Percentiles rank a stretch among this genome's conserved stretches.
These are phyloP conservation scores for Rotaria macrura DNA, from an alignment of 2,888 invertebrate genomes.

Conservation along the genomic window DNA sequence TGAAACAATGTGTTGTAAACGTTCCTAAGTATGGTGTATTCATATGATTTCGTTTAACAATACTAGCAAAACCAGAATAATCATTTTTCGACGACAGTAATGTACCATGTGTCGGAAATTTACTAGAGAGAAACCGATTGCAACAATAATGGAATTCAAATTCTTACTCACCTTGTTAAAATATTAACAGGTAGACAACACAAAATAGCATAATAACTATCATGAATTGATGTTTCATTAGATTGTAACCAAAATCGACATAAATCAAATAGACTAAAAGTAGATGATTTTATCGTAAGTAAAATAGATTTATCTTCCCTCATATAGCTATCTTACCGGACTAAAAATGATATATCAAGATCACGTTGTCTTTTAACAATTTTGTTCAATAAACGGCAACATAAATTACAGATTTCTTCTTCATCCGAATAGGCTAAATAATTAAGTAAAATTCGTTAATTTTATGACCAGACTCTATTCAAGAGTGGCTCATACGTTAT, in stretches of 20 bases:
- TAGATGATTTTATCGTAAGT: neutral
- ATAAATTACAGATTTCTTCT: slow-evolving; percentile 25
- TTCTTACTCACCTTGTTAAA: neutral
- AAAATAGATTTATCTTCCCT: neutral
- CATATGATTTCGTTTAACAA: slow-evolving; percentile 40
- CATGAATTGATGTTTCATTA: slow-evolving; percentile 14
- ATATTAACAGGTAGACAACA: slow-evolving; percentile 20
- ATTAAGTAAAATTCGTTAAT: slow-evolving; percentile 24
- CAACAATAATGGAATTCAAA: slow-evolving; percentile 39
- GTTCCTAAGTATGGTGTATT: slow-evolving; percentile 41
- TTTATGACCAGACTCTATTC: no score
- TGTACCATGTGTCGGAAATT: slow-evolving; percentile 6
- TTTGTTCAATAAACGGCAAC: slow-evolving; percentile 18
- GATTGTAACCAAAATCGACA: slow-evolving; percentile 20
- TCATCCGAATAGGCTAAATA: slow-evolving; percentile 27
- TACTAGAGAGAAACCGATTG: slow-evolving; percentile 44
- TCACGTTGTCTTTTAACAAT: slow-evolving; percentile 24
- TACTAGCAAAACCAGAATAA: slow-evolving; percentile 20
- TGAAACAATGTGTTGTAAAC: slow-evolving; percentile 49
- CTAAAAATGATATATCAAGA: slow-evolving; percentile 19
- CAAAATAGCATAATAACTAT: slow-evolving; percentile 5
- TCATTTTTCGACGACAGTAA: slow-evolving; percentile 3
- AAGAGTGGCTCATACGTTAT: no score
- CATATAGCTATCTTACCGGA: neutral
- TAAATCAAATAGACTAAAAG: slow-evolving; percentile 16